Evolutionary conservation across 2,888 invertebrate genomes (phyloP).

Genomic region (Xylocampa areola): DNA sequence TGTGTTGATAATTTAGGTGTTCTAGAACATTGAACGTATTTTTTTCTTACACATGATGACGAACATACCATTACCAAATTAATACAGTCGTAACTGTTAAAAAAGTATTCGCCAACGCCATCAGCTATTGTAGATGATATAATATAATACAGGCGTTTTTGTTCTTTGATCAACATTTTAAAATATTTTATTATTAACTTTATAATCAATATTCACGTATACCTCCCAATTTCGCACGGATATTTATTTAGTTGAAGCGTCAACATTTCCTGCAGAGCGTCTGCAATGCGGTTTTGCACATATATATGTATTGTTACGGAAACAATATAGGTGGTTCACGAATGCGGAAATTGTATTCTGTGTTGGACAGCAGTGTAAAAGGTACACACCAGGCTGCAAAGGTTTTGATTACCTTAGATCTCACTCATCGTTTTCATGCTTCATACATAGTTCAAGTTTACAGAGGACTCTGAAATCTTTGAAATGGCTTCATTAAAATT

Average conservation of each 20-base stretch:
- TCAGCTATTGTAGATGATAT: too few species aligned
- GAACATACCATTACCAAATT: constrained; percentile 8
- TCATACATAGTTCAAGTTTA: too few species aligned
- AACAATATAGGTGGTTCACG: constrained; percentile 22
- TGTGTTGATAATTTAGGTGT: constrained; percentile 19
- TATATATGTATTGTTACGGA: constrained; percentile 34
- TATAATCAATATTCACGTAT: neutral
- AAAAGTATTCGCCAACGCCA: constrained; percentile 15
- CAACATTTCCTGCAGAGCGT: constrained; percentile 51
- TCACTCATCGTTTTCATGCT: too few species aligned
- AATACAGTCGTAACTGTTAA: constrained; percentile 4
- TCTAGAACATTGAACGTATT: constrained; percentile 36
- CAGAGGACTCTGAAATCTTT: too few species aligned
- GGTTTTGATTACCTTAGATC: too few species aligned
- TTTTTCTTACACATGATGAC: constrained; percentile 22
- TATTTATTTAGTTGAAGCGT: constrained; percentile 22
- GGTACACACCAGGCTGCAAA: too few species aligned
- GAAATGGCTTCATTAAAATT: too few species aligned
- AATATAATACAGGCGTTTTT: too few species aligned
- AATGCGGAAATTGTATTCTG: constrained; percentile 14
- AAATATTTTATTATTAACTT: too few species aligned
- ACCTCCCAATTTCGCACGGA: constrained; percentile 17
- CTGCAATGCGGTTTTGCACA: constrained; percentile 55
- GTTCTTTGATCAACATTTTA: too few species aligned
- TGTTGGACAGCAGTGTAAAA: too few species aligned